phyloP scores from a whole-genome alignment of 2,113 vertebrate genomes.

The Trogon melanurus region DNA sequence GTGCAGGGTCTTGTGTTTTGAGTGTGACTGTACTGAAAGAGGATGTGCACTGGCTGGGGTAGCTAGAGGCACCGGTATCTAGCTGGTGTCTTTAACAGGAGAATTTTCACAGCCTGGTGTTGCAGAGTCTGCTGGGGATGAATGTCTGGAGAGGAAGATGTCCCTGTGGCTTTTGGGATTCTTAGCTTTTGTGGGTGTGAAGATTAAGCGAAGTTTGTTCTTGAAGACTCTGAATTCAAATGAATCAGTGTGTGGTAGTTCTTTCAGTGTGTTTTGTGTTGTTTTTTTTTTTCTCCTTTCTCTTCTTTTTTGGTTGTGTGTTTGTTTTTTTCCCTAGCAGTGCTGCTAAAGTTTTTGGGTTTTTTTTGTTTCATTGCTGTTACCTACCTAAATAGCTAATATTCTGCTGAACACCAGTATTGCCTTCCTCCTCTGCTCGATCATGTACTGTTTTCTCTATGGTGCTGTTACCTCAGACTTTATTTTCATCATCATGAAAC shows the following conservation, averaged over 20 bases:
- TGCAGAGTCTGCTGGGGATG: background rate
- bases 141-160: background rate
- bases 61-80: background rate
- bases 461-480: background rate
- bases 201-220: background rate
- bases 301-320: too few relatives aligned
- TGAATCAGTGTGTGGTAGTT: background rate
- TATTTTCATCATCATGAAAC: background rate
- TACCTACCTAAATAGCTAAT: background rate
- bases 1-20: background rate
- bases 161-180: background rate
- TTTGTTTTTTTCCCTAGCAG: background rate
- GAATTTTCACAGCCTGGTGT: background rate
- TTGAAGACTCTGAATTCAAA: background rate
- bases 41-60: background rate
- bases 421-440: background rate
- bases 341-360: background rate
- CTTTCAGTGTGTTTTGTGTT: background rate
- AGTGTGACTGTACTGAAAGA: background rate
- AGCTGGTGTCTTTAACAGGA: background rate
- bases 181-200: background rate
- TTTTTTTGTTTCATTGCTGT: background rate
- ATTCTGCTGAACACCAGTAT: background rate
- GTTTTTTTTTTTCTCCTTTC: too few relatives aligned
- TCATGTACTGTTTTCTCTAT: background rate